Evolutionary conservation across 2,113 vertebrate species (phyloP), one percentile per base, ranked within the genome.

Genomic region (Pachyramphus minor): DNA sequence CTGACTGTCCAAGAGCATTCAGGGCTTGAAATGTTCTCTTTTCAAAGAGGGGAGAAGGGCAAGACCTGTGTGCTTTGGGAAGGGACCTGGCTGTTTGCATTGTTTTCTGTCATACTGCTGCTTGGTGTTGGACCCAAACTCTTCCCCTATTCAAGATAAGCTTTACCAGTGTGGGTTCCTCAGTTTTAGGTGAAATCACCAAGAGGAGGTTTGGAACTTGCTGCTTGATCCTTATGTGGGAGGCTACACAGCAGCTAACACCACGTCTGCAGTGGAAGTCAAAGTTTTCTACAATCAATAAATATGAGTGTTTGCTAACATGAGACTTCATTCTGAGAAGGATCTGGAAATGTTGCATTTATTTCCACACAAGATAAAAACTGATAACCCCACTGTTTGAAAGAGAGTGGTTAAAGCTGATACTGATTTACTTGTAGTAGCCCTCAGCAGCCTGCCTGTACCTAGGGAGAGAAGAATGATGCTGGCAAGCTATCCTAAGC

Each of bases 401-500:
- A 79, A 63, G 23, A 28, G 25, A 59, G 66, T 7, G 60, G 68
- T 72, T 80, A 96, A 80, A 95, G 52, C 68, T 69, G 50, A 11
- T 66, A 88, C 76, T 94, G 92, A 92, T 31, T 73, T 69, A 94
- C 78, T 31, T 44, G 22, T 52, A 23, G 6, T 11, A 67, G 85
- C 77, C 71, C 62, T 2, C 5, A 79, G 78, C 77, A 68, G 67
- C 6, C 62, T 63, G 47, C 45, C 59, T 47, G 66, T 80, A 56
- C 31, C 0, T 1, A 89, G 74, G 17, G 11, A 80, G 64, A 16
- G 15, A 83, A 84, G 83, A 76, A 24, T n/a, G 84, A 80, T 87
- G 76, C 47, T 89, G 85, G 90, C 93, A 94, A 90, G 93, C 80
- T 96, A 74, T 95, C 58, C 71, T 41, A 80, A 52, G 68, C 78